These are phyloP conservation scores for Branchellion lobata DNA, from an alignment of 2,888 invertebrate species.

Conservation along the genomic window DNA sequence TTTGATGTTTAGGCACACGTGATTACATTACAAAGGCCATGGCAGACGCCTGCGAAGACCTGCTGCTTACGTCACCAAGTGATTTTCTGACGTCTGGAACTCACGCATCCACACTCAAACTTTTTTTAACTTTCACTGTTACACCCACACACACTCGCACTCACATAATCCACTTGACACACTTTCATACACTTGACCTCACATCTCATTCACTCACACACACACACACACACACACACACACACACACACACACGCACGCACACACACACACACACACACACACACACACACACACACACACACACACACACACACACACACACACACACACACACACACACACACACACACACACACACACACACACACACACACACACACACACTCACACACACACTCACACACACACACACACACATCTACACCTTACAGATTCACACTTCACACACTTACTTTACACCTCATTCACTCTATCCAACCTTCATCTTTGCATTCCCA, in stretches of 20 bases:
- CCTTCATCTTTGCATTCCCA: neutral
- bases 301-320: conserved; percentile 17
- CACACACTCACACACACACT: conserved; percentile 12
- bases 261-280: conserved; percentile 18
- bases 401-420: conserved; percentile 17
- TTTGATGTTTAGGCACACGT: too few relatives aligned
- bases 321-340: conserved; percentile 16
- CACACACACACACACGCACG: conserved; percentile 3
- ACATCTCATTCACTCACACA: neutral
- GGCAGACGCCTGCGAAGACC: too few relatives aligned
- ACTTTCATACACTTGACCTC: too few relatives aligned
- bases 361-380: conserved; percentile 21
- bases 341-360: conserved; percentile 23
- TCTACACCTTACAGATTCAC: neutral
- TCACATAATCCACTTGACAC: too few relatives aligned
- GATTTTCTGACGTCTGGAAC: too few relatives aligned
- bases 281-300: conserved; percentile 16
- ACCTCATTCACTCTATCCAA: neutral
- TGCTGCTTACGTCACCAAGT: too few relatives aligned
- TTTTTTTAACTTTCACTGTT: too few relatives aligned
- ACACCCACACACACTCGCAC: too few relatives aligned
- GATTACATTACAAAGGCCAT: too few relatives aligned
- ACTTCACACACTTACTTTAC: too few relatives aligned
- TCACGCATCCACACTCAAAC: too few relatives aligned
- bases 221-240: conserved; percentile 29